These are phyloP conservation scores for Spodoptera exigua DNA, from an alignment of 2,888 invertebrate genomes.

Conservation along the genomic window DNA sequence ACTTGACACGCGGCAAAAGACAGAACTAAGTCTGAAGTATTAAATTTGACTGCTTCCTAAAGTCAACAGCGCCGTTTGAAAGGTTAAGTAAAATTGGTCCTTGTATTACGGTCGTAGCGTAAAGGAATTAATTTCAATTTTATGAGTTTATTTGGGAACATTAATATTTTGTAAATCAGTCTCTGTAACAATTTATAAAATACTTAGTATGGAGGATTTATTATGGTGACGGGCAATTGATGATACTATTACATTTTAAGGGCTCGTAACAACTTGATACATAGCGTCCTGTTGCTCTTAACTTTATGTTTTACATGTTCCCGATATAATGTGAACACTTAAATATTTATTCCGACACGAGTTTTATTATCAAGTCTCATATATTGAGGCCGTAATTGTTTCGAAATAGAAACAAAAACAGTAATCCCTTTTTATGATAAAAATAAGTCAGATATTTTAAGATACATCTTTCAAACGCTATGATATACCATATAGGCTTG, in stretches of 20 bases:
- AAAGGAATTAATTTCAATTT: conserved; percentile 72
- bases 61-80: background rate
- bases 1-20: background rate
- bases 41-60: conserved; percentile 1
- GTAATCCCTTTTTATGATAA: no score
- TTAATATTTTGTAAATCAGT: conserved; percentile 51
- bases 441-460: no score
- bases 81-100: conserved; percentile 11
- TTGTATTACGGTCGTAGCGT: conserved; percentile 21
- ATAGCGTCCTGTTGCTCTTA: conserved; percentile 13
- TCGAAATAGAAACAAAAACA: no score
- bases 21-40: background rate
- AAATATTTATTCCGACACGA: background rate
- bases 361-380: background rate
- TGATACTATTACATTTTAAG: conserved; percentile 34
- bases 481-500: no score
- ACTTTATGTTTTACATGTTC: conserved; percentile 6
- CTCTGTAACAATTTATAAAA: conserved; percentile 29
- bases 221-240: conserved; percentile 28
- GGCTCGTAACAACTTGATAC: conserved; percentile 39
- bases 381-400: no score
- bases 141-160: conserved; percentile 63
- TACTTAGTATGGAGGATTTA: conserved; percentile 47
- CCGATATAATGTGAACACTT: conserved; percentile 2
- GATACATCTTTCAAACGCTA: no score